phyloP scores from a whole-genome alignment of 2,888 invertebrate genomes.

The Drosophila greeni region DNA sequence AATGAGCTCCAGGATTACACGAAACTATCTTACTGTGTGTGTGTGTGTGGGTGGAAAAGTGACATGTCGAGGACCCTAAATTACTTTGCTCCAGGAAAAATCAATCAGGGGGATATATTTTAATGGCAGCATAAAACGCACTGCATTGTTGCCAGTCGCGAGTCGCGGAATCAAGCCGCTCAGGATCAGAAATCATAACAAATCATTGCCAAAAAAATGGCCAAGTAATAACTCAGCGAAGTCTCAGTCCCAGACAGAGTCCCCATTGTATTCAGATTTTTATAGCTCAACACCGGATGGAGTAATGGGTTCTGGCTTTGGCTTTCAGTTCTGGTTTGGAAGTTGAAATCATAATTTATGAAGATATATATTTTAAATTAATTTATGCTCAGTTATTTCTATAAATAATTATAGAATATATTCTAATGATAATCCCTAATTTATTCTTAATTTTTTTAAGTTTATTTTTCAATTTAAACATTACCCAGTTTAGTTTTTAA shows the following conservation, averaged over 20 bases:
- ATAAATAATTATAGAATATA: no score
- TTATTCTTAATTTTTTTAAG: no score
- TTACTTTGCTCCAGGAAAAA: slow-evolving; percentile 31
- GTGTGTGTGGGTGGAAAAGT: slow-evolving; percentile 1
- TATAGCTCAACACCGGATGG: slow-evolving; percentile 60
- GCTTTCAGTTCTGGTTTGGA: neutral
- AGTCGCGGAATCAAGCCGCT: slow-evolving; percentile 37
- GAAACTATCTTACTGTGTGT: slow-evolving; percentile 29
- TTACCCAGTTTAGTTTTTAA: neutral
- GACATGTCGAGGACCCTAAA: slow-evolving; percentile 30
- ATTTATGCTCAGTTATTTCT: neutral
- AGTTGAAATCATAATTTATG: neutral
- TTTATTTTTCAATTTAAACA: no score
- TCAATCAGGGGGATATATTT: slow-evolving; percentile 27
- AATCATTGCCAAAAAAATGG: slow-evolving; percentile 59
- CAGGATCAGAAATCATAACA: slow-evolving; percentile 45
- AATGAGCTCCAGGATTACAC: slow-evolving; percentile 38
- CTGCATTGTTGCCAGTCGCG: slow-evolving; percentile 64
- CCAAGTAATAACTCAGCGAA: slow-evolving; percentile 62
- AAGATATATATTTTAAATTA: neutral
- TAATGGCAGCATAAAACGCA: slow-evolving; percentile 65
- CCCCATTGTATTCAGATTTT: slow-evolving; percentile 65
- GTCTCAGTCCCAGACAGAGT: slow-evolving; percentile 26
- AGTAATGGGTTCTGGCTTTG: slow-evolving; percentile 21
- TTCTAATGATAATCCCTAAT: no score